These are phyloP conservation scores for Silurus lanzhouensis DNA, from an alignment of 2,797 vertebrate genomes.

Conservation along the genomic window DNA sequence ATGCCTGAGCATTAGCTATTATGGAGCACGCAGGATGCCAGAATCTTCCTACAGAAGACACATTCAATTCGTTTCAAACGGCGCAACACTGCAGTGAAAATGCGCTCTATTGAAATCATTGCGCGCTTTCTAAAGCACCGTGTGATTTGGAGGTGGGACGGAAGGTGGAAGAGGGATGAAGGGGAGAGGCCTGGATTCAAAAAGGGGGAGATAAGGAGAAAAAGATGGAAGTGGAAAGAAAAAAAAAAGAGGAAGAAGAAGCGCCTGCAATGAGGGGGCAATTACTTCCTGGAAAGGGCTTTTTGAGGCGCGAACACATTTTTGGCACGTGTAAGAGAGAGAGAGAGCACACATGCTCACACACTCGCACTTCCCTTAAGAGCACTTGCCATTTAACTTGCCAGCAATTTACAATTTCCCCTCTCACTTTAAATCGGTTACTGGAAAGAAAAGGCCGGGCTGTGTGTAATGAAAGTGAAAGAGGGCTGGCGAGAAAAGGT, in stretches of 20 bases:
- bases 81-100: not conserved
- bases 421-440: constrained; percentile 32
- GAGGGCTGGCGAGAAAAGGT: constrained; percentile 43
- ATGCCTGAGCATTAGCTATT: constrained; percentile 49
- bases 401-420: constrained; percentile 60
- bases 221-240: constrained; percentile 27
- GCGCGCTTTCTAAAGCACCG: not conserved
- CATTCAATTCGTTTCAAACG: constrained; percentile 29
- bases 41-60: constrained; percentile 39
- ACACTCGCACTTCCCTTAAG: constrained; percentile 38
- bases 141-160: constrained; percentile 30
- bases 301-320: constrained; percentile 29
- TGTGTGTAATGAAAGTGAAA: constrained; percentile 27
- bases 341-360: not conserved
- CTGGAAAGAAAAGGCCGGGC: constrained; percentile 27
- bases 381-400: constrained; percentile 47
- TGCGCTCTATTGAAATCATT: constrained; percentile 1
- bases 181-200: constrained; percentile 33
- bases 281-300: constrained; percentile 39
- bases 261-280: constrained; percentile 19
- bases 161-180: constrained; percentile 30
- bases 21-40: constrained; percentile 30
- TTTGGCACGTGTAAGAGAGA: constrained; percentile 18
- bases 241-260: constrained; percentile 7
- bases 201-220: constrained; percentile 23